These are phyloP conservation scores for Galemys pyrenaicus DNA, from an alignment of 2,113 vertebrate genomes.

Conservation along the genomic window DNA sequence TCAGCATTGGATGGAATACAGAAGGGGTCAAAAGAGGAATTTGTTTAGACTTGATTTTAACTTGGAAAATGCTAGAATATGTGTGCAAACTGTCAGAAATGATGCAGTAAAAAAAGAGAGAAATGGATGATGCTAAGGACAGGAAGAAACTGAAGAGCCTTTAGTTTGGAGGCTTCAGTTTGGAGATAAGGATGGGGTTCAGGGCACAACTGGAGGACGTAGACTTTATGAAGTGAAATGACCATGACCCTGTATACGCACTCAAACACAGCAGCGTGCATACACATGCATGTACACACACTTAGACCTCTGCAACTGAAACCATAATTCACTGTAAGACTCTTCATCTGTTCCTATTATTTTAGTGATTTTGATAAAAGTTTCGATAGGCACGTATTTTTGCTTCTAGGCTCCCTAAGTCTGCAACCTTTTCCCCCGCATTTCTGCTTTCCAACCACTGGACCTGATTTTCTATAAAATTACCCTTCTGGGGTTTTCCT, in stretches of 20 bases:
- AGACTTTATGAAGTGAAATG: not conserved
- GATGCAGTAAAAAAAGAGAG: not conserved
- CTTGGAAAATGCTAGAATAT: not conserved
- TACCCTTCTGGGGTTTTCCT: constrained; percentile 13
- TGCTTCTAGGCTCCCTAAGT: not conserved
- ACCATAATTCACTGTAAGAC: not conserved
- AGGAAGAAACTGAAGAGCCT: not conserved
- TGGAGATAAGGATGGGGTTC: not conserved
- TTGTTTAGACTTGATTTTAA: not conserved
- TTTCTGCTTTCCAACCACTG: constrained; percentile 26
- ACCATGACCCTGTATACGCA: not conserved
- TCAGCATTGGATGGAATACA: not conserved
- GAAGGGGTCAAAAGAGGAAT: not conserved
- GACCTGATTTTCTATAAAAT: not conserved
- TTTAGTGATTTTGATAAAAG: not conserved
- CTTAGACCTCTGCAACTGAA: not conserved
- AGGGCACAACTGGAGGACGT: not conserved
- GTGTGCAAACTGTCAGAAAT: not conserved
- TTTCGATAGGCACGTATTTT: not conserved
- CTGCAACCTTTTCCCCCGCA: not conserved
- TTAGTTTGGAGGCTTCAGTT: too few relatives aligned
- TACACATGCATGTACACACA: not conserved
- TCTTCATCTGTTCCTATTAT: not conserved
- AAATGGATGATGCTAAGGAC: not conserved
- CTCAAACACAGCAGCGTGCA: too few relatives aligned